Base-by-base conservation (phyloP, 2,113 vertebrate species). In the Kryptolebias marmoratus region DNA sequence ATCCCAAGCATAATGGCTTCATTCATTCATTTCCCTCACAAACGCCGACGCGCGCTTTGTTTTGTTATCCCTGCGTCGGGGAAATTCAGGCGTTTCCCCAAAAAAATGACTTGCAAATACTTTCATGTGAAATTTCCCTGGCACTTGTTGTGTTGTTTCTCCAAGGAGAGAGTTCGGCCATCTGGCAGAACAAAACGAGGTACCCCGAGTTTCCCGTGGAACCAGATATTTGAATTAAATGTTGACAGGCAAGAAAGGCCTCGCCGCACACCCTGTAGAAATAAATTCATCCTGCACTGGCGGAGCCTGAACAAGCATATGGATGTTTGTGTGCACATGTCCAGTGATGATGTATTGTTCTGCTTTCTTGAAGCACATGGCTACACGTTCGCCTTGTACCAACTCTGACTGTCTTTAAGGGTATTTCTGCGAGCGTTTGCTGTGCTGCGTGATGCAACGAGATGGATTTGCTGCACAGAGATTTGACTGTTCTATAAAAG, bases 1-100 rank as follows among this genome's bases (percentile, higher is more conserved):
- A 62, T 71, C 45, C 55, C 52, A 70, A 28, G 61, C 39, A 90
- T 83, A 90, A 90, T 78, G 75, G 67, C 68, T 67, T 81, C 76
- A 81, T 90, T 85, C 67, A 88, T 73, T 55, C 30, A 55, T 64
- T 15, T 62, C 67, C 58, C 57, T 15, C 68, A 55, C 18, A 65
- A 79, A 71, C 47, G 22, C 78, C 44, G 56, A 39, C 79, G 58
- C 73, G 59, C 22, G 66, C 62, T 70, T 76, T 68, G 61, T 71
- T 71, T 75, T 76, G 15, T 54, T 49, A 63, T 73, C 77, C n/a
- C 52, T 6, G 14, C 60, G 71, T 72, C 53, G 28, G 47, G 70
- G 66, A 81, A 39, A 45, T 70, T 67, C n/a, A 64, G 45, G 58
- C 48, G 72, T 52, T 62, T 83, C 81, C 73, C 68, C 59, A 42